phyloP scores from a whole-genome alignment of 2,888 invertebrate species.

The Diarsia rubi region DNA sequence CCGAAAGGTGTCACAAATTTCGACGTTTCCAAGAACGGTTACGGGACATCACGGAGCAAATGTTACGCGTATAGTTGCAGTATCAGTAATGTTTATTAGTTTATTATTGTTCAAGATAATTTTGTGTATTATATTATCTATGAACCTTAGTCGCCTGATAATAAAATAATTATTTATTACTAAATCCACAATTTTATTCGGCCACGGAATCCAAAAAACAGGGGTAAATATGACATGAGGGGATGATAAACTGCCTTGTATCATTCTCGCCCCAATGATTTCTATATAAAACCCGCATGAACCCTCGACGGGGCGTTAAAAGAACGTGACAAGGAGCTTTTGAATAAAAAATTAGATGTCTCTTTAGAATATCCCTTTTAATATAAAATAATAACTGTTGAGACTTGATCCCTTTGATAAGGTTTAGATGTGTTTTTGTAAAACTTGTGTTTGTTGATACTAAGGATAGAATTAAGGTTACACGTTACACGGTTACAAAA shows the following conservation, averaged over 20 bases:
- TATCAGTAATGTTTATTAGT: too few species aligned
- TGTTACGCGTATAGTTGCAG: too few species aligned
- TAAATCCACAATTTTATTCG: background rate
- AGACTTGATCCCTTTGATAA: background rate
- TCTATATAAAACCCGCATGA: conserved; percentile 62
- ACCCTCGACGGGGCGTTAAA: conserved; percentile 64
- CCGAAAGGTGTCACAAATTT: too few species aligned
- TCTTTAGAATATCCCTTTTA: conserved; percentile 48
- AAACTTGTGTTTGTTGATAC: background rate
- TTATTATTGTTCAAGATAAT: too few species aligned
- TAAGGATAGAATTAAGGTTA: background rate
- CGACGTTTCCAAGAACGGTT: too few species aligned
- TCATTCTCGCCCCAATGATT: conserved; percentile 77
- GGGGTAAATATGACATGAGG: conserved; percentile 76
- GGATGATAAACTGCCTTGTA: conserved; percentile 79
- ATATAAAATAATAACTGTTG: conserved; percentile 25
- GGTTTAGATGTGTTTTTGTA: background rate
- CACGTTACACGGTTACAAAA: too few species aligned
- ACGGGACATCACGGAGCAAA: too few species aligned
- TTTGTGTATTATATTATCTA: too few species aligned
- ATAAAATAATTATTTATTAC: background rate
- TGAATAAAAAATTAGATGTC: conserved; percentile 62
- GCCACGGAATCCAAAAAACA: conserved; percentile 63
- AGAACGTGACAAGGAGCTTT: conserved; percentile 58
- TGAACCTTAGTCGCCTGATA: too few species aligned